These are phyloP conservation scores for Circaetus gallicus DNA, from an alignment of 2,113 vertebrate species.

Conservation along the genomic window DNA sequence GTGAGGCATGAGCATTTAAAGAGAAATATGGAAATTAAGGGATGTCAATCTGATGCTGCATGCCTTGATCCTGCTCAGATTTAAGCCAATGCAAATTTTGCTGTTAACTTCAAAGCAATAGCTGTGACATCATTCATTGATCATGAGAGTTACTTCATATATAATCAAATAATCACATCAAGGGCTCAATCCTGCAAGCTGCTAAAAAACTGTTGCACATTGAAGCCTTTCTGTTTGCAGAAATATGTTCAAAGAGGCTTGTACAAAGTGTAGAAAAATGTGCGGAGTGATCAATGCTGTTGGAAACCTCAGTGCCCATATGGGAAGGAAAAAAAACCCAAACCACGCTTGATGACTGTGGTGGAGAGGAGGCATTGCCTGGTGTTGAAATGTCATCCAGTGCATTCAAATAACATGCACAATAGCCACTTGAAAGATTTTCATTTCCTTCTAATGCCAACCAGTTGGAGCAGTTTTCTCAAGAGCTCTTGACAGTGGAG, in stretches of 20 bases:
- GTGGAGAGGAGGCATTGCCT: constrained; percentile 48
- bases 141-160: constrained; percentile 31
- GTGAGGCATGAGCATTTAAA: constrained; percentile 29
- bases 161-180: constrained; percentile 44
- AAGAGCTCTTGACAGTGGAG: background rate
- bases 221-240: constrained; percentile 31
- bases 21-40: constrained; percentile 48
- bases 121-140: constrained; percentile 40
- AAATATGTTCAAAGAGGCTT: constrained; percentile 31
- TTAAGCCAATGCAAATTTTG: constrained; percentile 35
- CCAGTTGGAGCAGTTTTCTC: constrained; percentile 28
- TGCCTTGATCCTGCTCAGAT: constrained; percentile 35
- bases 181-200: constrained; percentile 33
- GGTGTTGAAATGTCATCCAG: constrained; percentile 52
- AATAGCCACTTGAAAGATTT: constrained; percentile 58
- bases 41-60: constrained; percentile 2
- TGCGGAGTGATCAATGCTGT: constrained; percentile 32
- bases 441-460: constrained; percentile 43
- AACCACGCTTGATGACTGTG: constrained; percentile 39
- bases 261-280: constrained; percentile 24
- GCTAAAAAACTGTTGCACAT: constrained; percentile 36
- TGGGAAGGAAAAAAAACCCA: background rate
- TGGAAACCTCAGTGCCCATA: constrained; percentile 43
- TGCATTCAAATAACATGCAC: constrained; percentile 36
- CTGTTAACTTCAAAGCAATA: constrained; percentile 48